Conservation (phyloP, 1,140 invertebrate genomes). For the Penaeus vannamei region DNA sequence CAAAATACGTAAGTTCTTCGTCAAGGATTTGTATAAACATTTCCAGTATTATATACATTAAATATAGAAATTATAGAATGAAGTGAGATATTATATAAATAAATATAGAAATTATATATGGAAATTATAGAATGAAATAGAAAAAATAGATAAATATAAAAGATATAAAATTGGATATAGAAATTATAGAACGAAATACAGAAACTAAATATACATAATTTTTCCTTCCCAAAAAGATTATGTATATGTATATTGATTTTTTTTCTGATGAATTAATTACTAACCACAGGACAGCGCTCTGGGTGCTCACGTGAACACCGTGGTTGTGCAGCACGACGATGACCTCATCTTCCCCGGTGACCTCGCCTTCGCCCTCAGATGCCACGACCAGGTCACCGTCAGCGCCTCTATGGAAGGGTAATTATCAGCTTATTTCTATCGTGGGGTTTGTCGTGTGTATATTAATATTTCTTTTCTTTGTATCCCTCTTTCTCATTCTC, state of each 20-base stretch:
- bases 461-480: not conserved
- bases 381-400: slow-evolving; percentile 74
- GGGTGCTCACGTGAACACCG: slow-evolving; percentile 75
- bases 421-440: not conserved
- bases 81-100: too few species aligned
- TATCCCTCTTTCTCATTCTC: too few species aligned
- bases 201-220: too few species aligned
- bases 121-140: too few species aligned
- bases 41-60: not conserved
- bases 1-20: slow-evolving; percentile 71
- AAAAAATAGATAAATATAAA: slow-evolving; percentile 17
- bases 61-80: not conserved
- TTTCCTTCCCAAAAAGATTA: too few species aligned
- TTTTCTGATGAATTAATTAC: slow-evolving; percentile 20
- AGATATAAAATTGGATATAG: slow-evolving; percentile 39
- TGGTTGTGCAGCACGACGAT: slow-evolving; percentile 78
- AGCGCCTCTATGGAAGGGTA: slow-evolving; percentile 70
- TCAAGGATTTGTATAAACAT: not conserved
- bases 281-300: slow-evolving; percentile 71
- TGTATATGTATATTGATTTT: too few species aligned
- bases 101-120: too few species aligned
- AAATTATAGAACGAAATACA: not conserved
- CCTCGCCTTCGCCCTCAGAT: slow-evolving; percentile 77
- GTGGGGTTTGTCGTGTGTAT: not conserved
- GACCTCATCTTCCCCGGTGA: slow-evolving; percentile 78